phyloP scores from a whole-genome alignment of 2,797 vertebrate species.

The Ceryle rudis region DNA sequence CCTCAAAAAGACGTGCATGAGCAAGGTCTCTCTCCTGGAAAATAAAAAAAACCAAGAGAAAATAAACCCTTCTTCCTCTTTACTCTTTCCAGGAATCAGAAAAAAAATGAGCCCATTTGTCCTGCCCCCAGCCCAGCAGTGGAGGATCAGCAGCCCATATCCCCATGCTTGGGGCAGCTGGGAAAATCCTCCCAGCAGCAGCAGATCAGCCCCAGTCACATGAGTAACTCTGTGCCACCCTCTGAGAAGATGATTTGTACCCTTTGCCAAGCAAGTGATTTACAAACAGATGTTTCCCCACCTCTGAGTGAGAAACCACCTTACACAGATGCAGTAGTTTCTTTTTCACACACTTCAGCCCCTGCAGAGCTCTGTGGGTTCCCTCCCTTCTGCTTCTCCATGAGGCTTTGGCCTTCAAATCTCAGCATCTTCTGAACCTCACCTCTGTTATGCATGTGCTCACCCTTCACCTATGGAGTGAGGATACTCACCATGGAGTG shows the following conservation, averaged over 20 bases:
- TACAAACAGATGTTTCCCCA: neutral
- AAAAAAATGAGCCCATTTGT: neutral
- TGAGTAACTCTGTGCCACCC: neutral
- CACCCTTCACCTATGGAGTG: neutral
- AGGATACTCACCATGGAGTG: neutral
- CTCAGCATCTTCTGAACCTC: neutral
- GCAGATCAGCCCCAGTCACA: neutral
- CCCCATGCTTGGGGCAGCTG: neutral
- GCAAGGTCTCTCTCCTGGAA: neutral
- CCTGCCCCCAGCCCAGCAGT: neutral
- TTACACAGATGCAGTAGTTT: neutral
- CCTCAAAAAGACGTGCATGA: rapidly evolving
- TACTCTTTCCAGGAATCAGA: neutral
- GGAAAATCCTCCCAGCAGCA: neutral
- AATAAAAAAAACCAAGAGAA: neutral
- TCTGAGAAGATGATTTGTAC: neutral
- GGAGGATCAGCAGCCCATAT: neutral
- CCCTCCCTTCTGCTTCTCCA: neutral
- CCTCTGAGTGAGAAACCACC: neutral
- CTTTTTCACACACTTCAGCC: neutral
- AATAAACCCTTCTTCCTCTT: neutral
- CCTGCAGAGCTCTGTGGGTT: neutral
- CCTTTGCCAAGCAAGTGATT: neutral
- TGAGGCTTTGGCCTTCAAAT: neutral
- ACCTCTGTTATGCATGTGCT: neutral